These are phyloP conservation scores for Tinea semifulvella DNA, from an alignment of 2,888 invertebrate genomes.

Conservation along the genomic window DNA sequence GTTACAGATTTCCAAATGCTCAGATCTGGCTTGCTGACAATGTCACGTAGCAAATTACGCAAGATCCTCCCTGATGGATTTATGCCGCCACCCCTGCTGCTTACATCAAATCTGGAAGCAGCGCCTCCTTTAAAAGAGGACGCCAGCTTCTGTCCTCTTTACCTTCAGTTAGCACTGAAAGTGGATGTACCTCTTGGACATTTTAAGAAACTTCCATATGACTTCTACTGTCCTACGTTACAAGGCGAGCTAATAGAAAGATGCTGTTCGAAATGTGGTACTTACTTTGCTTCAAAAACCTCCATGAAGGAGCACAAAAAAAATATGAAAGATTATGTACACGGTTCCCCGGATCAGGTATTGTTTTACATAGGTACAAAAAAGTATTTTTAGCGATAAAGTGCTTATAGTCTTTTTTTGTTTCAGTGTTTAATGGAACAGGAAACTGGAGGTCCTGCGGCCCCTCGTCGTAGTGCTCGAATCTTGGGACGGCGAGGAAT, in stretches of 20 bases:
- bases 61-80: slow-evolving; percentile 17
- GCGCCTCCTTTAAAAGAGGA: slow-evolving; percentile 18
- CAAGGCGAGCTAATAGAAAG: slow-evolving; percentile 21
- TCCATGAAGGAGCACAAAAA: no score
- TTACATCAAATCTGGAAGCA: slow-evolving; percentile 18
- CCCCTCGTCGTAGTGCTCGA: no score
- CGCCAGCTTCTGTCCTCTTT: slow-evolving; percentile 18
- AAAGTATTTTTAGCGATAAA: no score
- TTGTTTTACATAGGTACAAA: no score
- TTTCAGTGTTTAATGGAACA: no score
- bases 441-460: no score
- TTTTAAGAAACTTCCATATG: slow-evolving; percentile 21
- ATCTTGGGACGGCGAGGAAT: no score
- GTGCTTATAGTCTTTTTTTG: no score
- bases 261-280: slow-evolving; percentile 21
- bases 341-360: no score
- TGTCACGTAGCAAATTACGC: slow-evolving; percentile 16
- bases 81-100: slow-evolving; percentile 18
- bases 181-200: slow-evolving; percentile 17
- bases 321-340: no score
- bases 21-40: slow-evolving; percentile 14
- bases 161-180: slow-evolving; percentile 16
- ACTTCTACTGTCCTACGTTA: slow-evolving; percentile 19
- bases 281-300: slow-evolving; percentile 20
- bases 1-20: slow-evolving; percentile 16